Evolutionary conservation across 1,140 invertebrate species (phyloP), one percentile per base, ranked within the genome.

Genomic region (Metaphire vulgaris): DNA sequence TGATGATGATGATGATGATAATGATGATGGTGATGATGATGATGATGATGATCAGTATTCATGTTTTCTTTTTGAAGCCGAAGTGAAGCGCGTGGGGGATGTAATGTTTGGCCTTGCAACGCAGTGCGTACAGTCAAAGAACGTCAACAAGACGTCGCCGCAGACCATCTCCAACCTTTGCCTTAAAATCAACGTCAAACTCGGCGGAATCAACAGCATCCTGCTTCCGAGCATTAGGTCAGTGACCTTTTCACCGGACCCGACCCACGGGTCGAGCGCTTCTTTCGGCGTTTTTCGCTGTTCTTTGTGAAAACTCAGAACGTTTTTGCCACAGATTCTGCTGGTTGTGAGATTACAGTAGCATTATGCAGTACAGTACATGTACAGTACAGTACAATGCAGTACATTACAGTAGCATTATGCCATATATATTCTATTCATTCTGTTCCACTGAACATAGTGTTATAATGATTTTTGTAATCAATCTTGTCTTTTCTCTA

Each of bases 101-200:
- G 99, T 98, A 1, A 92, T 99, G 26, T 89, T 99, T 76, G 98
- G 98, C 71, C 96, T 99, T 92, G 98, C 98, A 67, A 99, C 98
- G 33, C 98, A 99, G 87, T 99, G 98, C 88, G 98, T 99, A 76
- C 98, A 99, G 88, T 95, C 96, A 2, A 99, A 99, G 88, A 99
- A 99, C 88, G 98, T 99, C 1, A 99, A 99, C 88, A 99, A 99
- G 87, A 99, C 97, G 0, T 98, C 97, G 0, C 97, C 98, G 16
- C 98, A 99, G 87, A 99, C 98, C 0, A 89, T 99, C 32, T 99
- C 97, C 77, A 99, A 99, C 89, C 89, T 99, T 26, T 99, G 98
- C 87, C 89, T 99, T 69, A 99, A 99, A 88, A 99, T 99, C 81
- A 99, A 99, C 86, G 98, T 99, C 1, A 99, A 99, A 87, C 89